Conservation (phyloP, 1,140 invertebrate species). For the Drosophila triauraria region DNA sequence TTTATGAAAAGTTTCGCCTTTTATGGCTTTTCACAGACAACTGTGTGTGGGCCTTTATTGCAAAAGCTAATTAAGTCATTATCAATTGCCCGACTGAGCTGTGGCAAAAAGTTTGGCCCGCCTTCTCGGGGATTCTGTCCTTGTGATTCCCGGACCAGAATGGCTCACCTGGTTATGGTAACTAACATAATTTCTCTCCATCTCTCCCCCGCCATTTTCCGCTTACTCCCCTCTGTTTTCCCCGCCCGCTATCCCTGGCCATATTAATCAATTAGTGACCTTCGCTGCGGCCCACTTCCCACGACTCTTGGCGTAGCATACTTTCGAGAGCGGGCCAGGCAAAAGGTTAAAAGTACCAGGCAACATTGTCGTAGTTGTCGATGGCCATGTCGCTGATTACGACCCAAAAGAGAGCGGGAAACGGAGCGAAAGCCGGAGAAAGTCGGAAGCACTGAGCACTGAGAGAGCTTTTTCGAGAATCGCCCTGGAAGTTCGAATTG, state of each 20-base stretch:
- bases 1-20: conserved; percentile 78
- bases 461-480: conserved; percentile 53
- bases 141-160: conserved; percentile 16
- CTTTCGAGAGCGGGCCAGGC: conserved; percentile 55
- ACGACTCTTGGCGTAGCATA: conserved; percentile 54
- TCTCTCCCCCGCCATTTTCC: conserved; percentile 2
- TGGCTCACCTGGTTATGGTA: conserved; percentile 2
- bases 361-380: conserved; percentile 61
- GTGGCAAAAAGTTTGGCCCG: conserved; percentile 6
- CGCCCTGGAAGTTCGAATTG: conserved; percentile 66
- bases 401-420: conserved; percentile 10
- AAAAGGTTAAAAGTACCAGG: conserved; percentile 81
- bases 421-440: conserved; percentile 12
- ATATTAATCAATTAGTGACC: conserved; percentile 83
- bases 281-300: conserved; percentile 55
- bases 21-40: conserved; percentile 63
- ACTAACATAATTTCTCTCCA: conserved; percentile 1
- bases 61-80: conserved; percentile 80
- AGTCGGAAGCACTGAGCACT: conserved; percentile 7
- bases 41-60: conserved; percentile 35
- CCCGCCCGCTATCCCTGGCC: conserved; percentile 1
- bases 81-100: conserved; percentile 64
- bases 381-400: conserved; percentile 34
- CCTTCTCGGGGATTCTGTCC: conserved; percentile 24
- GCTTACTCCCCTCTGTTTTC: not conserved